Evolutionary conservation across 2,888 invertebrate genomes (phyloP).

Genomic region (Platycnemis pennipes): DNA sequence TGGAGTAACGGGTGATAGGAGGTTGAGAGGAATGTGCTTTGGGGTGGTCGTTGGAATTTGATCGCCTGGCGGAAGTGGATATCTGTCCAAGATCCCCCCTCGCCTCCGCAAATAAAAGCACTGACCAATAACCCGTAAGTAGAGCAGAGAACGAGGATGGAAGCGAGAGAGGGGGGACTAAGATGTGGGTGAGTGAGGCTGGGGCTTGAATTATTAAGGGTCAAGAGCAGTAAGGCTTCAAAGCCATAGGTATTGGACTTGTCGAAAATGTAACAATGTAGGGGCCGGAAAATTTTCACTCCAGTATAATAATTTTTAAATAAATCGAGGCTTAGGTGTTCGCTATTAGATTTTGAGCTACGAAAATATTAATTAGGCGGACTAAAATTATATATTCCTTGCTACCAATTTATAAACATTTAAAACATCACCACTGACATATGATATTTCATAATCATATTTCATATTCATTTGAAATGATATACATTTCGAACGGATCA

Average conservation of each 20-base stretch:
- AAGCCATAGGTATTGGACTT: background rate
- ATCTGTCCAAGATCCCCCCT: background rate
- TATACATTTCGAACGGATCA: too few relatives aligned
- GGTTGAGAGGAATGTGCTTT: background rate
- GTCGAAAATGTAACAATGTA: background rate
- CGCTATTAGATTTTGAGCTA: too few relatives aligned
- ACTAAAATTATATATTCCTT: too few relatives aligned
- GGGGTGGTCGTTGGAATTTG: background rate
- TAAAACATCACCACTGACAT: too few relatives aligned
- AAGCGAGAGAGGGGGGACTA: background rate
- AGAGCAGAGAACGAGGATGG: background rate
- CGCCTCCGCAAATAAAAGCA: constrained; percentile 16
- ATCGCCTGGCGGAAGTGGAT: background rate
- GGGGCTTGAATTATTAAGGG: background rate
- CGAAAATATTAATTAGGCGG: too few relatives aligned
- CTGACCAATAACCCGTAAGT: background rate
- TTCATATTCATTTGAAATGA: too few relatives aligned
- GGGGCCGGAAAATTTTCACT: too few relatives aligned
- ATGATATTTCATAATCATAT: too few relatives aligned
- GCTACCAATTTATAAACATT: too few relatives aligned
- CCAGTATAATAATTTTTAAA: too few relatives aligned
- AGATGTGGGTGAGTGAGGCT: background rate
- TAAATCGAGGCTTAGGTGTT: too few relatives aligned
- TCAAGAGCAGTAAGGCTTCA: background rate
- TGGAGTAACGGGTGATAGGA: background rate